phyloP scores from a whole-genome alignment of 2,797 vertebrate species.

The Siniperca obscura region DNA sequence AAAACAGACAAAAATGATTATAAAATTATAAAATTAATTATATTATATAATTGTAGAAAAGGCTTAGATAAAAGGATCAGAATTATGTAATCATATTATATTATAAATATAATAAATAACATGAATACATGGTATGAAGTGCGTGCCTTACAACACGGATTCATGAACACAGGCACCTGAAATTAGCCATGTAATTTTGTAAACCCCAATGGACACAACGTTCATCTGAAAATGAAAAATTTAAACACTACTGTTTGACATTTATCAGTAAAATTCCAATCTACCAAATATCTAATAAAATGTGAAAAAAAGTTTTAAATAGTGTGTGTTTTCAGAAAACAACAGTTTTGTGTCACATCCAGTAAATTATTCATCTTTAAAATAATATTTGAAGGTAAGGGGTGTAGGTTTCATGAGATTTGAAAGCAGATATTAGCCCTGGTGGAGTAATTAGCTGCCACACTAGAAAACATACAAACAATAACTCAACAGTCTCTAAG shows the following conservation, averaged over 20 bases:
- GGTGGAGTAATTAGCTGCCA: conserved; percentile 48
- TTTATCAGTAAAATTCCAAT: background rate
- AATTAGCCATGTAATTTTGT: background rate
- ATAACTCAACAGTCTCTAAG: conserved; percentile 35
- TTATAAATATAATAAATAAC: too few relatives aligned
- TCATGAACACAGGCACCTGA: background rate
- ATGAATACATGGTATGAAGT: background rate
- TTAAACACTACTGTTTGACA: background rate
- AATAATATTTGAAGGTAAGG: conserved; percentile 5
- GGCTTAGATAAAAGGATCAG: too few relatives aligned
- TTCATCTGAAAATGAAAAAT: background rate
- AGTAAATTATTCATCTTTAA: conserved; percentile 2
- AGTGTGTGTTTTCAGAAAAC: background rate
- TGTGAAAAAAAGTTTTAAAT: background rate
- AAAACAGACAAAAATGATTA: conserved; percentile 17
- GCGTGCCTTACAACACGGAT: background rate
- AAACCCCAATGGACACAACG: background rate
- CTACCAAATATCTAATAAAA: background rate
- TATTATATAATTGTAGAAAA: too few relatives aligned
- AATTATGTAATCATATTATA: too few relatives aligned
- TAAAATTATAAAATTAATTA: too few relatives aligned
- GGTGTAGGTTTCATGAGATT: conserved; percentile 13
- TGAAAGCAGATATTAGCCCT: conserved; percentile 28
- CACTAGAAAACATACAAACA: conserved; percentile 36
- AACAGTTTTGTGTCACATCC: background rate